A percentile compares a stretch with the other conserved stretches of the same genome.
Conservation (phyloP, 2,888 invertebrate species). For the Xanthorhoe designata region DNA sequence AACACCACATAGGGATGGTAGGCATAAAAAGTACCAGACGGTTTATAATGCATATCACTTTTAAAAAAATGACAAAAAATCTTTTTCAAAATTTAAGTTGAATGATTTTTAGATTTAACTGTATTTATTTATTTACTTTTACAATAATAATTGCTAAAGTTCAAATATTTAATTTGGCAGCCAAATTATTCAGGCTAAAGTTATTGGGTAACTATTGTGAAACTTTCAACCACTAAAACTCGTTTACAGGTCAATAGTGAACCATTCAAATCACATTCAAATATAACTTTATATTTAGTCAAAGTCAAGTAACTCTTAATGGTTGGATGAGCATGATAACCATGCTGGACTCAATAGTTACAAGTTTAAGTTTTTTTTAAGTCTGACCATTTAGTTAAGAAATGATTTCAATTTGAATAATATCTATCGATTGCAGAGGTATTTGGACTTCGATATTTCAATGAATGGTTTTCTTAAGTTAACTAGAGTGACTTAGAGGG, state of each 20-base stretch:
- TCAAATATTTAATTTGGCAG: not conserved
- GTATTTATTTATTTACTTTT: too few species aligned
- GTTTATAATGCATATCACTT: too few species aligned
- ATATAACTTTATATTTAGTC: slow-evolving; percentile 4
- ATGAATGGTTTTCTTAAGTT: too few species aligned
- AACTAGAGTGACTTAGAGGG: too few species aligned
- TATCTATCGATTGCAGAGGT: too few species aligned
- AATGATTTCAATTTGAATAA: not conserved
- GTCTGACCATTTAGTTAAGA: not conserved
- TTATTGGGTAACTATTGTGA: slow-evolving; percentile 6
- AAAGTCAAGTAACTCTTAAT: slow-evolving; percentile 1
- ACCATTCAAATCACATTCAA: not conserved
- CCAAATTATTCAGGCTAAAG: slow-evolving; percentile 2
- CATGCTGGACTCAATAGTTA: not conserved
- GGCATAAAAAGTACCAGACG: too few species aligned
- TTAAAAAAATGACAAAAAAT: too few species aligned
- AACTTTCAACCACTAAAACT: slow-evolving; percentile 4
- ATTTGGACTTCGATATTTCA: too few species aligned
- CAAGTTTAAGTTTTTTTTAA: not conserved
- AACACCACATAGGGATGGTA: too few species aligned
- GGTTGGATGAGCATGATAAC: slow-evolving; percentile 6
- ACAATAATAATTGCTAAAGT: slow-evolving; percentile 7
- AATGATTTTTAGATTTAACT: too few species aligned
- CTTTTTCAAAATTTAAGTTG: not conserved
- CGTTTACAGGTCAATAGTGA: slow-evolving; percentile 5